Percentiles rank a stretch among this genome's conserved stretches.
These are phyloP conservation scores for Mechanitis mazaeus DNA, from an alignment of 2,888 invertebrate species.

Conservation along the genomic window DNA sequence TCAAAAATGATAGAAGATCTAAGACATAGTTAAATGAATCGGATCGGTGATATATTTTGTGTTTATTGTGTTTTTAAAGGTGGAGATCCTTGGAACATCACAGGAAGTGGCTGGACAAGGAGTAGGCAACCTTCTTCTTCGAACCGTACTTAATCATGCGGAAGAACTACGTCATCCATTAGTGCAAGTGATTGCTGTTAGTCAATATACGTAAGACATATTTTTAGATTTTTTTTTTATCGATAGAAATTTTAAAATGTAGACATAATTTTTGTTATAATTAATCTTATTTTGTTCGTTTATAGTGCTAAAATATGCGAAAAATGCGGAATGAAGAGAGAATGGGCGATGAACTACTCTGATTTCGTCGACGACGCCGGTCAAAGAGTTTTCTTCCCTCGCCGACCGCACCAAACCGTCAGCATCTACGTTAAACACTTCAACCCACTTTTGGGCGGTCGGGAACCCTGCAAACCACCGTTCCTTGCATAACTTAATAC, in stretches of 20 bases:
- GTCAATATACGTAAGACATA: conserved; percentile 55
- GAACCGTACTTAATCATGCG: conserved; percentile 53
- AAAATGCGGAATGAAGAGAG: conserved; percentile 64
- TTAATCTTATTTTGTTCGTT: conserved; percentile 9
- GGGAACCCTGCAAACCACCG: conserved; percentile 38
- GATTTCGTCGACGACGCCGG: conserved; percentile 67
- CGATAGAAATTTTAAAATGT: not conserved
- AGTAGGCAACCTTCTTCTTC: conserved; percentile 58
- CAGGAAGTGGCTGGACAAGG: conserved; percentile 67
- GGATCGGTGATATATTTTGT: too few species aligned
- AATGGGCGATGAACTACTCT: conserved; percentile 69
- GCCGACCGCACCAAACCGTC: conserved; percentile 66
- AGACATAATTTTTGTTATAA: not conserved
- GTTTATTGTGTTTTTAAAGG: conserved; percentile 39
- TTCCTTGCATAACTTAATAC: conserved; percentile 12
- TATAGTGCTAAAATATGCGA: conserved; percentile 68
- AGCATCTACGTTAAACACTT: conserved; percentile 56
- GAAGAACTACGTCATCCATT: conserved; percentile 64
- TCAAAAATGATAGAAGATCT: too few species aligned
- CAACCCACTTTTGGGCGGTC: conserved; percentile 31
- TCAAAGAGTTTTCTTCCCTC: conserved; percentile 68
- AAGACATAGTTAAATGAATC: not conserved
- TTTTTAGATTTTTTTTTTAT: not conserved
- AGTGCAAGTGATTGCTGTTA: conserved; percentile 65
- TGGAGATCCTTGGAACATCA: conserved; percentile 67